Percentiles rank a stretch among this genome's conserved stretches.
These are phyloP conservation scores for Hippopotamus amphibius DNA, from an alignment of 2,113 vertebrate species.

Conservation along the genomic window DNA sequence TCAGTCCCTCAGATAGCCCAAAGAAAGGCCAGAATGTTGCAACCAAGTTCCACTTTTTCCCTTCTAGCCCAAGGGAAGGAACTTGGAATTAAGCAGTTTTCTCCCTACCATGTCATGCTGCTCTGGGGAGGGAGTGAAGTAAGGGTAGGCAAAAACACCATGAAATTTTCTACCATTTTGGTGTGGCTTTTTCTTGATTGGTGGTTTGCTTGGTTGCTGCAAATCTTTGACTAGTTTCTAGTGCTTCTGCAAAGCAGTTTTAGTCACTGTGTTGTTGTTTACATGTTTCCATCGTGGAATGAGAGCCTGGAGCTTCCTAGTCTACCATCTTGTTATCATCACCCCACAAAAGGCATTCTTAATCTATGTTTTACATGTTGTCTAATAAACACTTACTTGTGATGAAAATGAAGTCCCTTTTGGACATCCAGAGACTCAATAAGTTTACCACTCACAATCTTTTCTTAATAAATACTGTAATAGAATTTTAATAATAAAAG, in stretches of 20 bases:
- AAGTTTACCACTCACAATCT: neutral
- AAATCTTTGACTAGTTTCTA: neutral
- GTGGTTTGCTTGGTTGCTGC: neutral
- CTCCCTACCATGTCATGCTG: neutral
- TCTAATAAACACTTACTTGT: neutral
- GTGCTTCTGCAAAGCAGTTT: neutral
- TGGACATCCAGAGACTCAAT: neutral
- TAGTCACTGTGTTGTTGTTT: neutral
- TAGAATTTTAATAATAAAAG: conserved; percentile 9
- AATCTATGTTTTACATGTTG: neutral
- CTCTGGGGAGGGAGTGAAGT: neutral
- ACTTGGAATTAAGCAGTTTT: neutral
- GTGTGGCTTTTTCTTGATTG: neutral
- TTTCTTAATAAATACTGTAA: neutral
- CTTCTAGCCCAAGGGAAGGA: neutral
- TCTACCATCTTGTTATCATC: neutral
- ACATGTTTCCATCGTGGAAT: neutral
- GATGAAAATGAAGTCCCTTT: neutral
- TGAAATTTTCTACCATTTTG: neutral
- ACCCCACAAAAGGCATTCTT: neutral
- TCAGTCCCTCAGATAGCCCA: neutral
- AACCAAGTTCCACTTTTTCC: neutral
- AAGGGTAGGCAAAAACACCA: too few relatives aligned
- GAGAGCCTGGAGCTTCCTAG: neutral
- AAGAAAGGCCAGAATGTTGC: neutral